Base-by-base conservation (phyloP, 2,113 vertebrate genomes). In the Paradisaea rubra region DNA sequence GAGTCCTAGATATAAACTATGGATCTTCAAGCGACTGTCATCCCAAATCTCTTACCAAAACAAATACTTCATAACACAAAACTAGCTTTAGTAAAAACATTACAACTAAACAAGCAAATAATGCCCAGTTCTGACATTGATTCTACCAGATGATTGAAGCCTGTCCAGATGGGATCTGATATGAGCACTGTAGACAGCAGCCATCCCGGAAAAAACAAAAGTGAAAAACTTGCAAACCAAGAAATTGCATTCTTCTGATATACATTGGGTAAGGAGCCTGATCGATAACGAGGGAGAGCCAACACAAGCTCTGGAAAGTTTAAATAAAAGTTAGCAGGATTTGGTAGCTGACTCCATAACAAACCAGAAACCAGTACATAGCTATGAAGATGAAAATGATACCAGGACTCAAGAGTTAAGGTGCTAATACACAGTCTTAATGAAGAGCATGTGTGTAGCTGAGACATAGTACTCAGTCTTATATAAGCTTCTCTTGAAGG, bases 171-270 rank as follows among this genome's bases (percentile, higher is more conserved):
- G 39, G 11, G 39, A 60, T 49, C 24, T 7, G 12, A 65, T 41
- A 7, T 25, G 24, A 89, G 11, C 10, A 25, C 59, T 61, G 37
- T 17, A 66, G 50, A 35, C 13, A 64, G 28, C 35, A 86, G 47
- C 15, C 19, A 49, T 6, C 16, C 72, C 31, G n/a, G 37, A n/a
- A 86, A 7, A 70, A 61, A 15, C 0, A 5, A 10, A 59, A 83
- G 8, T 7, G 11, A 61, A 52, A 35, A 61, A n/a, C 5, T 59
- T 10, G 6, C 17, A 50, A 54, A 47, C 7, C 10, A 71, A 82
- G 20, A 68, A 44, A 45, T 3, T 5, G 4, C 2, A 0, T 24
- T 54, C 12, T 56, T 61, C 27, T 39, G 11, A 63, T 12, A 12
- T 1, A 23, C 5, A 11, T 7, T 25, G 33, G 35, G 25, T 24